A percentile compares a stretch with the other conserved stretches of the same genome.
Conservation (phyloP, 2,888 invertebrate species). For the Drepanosiphum platanoidis region DNA sequence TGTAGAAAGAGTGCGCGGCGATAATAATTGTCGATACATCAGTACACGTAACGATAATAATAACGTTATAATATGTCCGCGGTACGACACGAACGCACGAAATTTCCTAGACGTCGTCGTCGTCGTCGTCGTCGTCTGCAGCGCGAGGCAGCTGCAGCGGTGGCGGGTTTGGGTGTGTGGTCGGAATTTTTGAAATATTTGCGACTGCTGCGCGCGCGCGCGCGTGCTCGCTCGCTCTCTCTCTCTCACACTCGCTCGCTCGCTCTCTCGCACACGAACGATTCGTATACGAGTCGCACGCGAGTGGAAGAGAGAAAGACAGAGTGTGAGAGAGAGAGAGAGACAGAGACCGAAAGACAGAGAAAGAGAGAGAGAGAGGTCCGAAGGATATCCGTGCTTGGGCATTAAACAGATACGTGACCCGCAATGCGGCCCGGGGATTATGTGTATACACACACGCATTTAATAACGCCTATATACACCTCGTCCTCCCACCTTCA, state of each 20-base stretch:
- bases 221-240: too few species aligned
- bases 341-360: conserved; percentile 59
- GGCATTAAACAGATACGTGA: conserved; percentile 62
- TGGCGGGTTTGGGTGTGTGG: conserved; percentile 47
- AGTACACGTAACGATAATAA: too few species aligned
- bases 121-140: too few species aligned
- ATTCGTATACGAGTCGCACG: background rate
- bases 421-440: conserved; percentile 61
- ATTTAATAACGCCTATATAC: conserved; percentile 50
- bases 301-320: conserved; percentile 30
- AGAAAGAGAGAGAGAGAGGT: conserved; percentile 40
- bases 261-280: background rate
- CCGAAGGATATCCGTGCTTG: conserved; percentile 61
- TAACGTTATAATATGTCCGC: too few species aligned
- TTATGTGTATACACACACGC: conserved; percentile 48
- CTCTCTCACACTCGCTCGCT: too few species aligned
- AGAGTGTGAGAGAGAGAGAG: conserved; percentile 34
- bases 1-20: background rate
- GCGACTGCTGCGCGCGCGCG: conserved; percentile 26
- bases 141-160: background rate
- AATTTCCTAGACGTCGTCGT: conserved; percentile 28
- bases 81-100: background rate
- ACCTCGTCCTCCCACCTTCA: background rate
- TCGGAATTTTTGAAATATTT: conserved; percentile 62
- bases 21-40: background rate